Base-by-base conservation (phyloP, 1,140 invertebrate species). In the Dendrolimus punctatus region DNA sequence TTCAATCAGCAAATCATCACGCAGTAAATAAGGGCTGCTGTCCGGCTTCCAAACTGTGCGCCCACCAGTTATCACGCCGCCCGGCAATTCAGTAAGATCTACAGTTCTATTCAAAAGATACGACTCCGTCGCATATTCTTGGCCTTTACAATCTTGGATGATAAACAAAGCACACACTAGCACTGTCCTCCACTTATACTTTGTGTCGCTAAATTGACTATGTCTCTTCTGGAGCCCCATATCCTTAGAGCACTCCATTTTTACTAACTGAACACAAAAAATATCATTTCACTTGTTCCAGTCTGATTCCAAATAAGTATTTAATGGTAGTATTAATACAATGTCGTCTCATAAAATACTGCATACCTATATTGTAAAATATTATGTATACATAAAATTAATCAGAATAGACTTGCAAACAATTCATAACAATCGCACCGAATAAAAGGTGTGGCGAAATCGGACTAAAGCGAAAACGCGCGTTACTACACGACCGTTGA, bases 1-100 rank as follows among this genome's bases (percentile, higher is more conserved):
- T 60, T 94, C 92, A 38, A 98, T 88, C 47, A 93, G 89, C n/a
- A 98, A 82, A 84, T 98, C 95, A 72, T 95, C 92, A 39, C 91
- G 88, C 9, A 96, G 85, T 60, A 94, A 74, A 76, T 95, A 97
- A 23, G 95, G 95, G 62, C 93, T 95, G 61, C 90, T 89, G 39
- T 72, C 89, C 71, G 69, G 81, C 78, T 64, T 85, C 87, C 90
- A 89, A 68, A 89, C 72, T 49, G 89, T 73, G 63, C 88, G 81
- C 54, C 89, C 88, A 5, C 88, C 85, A 1, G 88, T 74, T 6
- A 93, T 83, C 4, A 87, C 88, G 5, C 92, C 92, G 6, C 92
- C 91, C 5, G 89, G 77, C 52, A 93, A 68, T 69, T 93, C 92
- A 4, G 89, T 90, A n/a, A 89, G 62, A 4, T 71, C 78, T 40